Evolutionary conservation across 2,797 vertebrate genomes (phyloP), one percentile per base, ranked within the genome.

Genomic region (Sebastolobus altivelis): DNA sequence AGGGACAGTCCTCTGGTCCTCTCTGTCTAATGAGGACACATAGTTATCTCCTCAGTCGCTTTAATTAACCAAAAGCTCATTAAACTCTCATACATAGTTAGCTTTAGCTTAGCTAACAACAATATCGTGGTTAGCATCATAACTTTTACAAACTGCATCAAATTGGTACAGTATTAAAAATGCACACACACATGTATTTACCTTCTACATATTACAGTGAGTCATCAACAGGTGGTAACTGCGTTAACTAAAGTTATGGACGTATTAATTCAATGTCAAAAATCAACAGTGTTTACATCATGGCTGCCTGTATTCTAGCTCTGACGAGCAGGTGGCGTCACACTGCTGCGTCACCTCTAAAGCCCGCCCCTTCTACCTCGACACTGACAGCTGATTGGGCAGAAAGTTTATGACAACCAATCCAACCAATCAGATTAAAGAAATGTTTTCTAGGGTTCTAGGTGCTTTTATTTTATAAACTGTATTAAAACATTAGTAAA

Each of bases 81-180:
- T 37, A 35, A 6, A 12, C 20, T n/a, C 10, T 40, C 14, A 16
- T 3, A 20, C 0, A 0, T 12, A n/a, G 2, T 5, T 20, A 5
- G 4, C 5, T n/a, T 40, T 22, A 46, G 20, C 14, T 68, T n/a
- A 35, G 25, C 55, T 25, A 25, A 43, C 31, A 61, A 33, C 12
- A 11, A 1, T 33, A 29, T 40, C 8, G 4, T 1, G 4, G 66
- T 11, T 46, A 66, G 54, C 37, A 14, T 33, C 37, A 31, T 1
- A 43, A 33, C 20, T 11, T 22, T 11, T 22, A 37, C 35, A 38
- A 11, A 12, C 2, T 9, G n/a, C 31, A 8, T 3, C 2, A 1
- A 43, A 25, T n/a, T 49, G 16, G 18, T 16, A 25, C 3, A 4
- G 9, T 31, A 18, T 6, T 31, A 3, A 20, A 72, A 54, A 18